Evolutionary conservation across 1,140 invertebrate genomes (phyloP).

Genomic region (Leptopilina clavipes): DNA sequence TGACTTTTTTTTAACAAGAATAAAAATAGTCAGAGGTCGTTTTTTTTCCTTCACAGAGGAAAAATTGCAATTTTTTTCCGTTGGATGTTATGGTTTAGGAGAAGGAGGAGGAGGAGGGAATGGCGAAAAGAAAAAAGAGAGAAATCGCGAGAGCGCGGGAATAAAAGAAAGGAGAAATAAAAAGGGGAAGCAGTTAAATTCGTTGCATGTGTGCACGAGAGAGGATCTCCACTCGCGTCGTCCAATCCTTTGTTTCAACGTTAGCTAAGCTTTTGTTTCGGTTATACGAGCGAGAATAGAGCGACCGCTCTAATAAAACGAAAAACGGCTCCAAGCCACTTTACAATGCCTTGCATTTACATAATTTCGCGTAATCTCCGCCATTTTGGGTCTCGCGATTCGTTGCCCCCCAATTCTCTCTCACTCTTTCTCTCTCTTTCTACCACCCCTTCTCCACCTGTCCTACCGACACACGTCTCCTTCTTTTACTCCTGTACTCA

Average conservation of each 20-base stretch:
- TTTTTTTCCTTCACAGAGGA: neutral
- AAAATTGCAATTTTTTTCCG: constrained; percentile 36
- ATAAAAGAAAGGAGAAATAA: constrained; percentile 74
- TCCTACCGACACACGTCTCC: neutral
- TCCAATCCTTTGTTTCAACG: constrained; percentile 71
- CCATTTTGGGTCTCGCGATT: constrained; percentile 68
- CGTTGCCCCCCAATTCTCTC: constrained; percentile 51
- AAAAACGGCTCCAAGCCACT: constrained; percentile 69
- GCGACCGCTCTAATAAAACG: constrained; percentile 71
- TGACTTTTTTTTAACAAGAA: neutral
- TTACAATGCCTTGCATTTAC: constrained; percentile 73
- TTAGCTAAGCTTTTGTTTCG: constrained; percentile 74
- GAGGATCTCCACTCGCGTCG: constrained; percentile 65
- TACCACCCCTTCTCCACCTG: neutral
- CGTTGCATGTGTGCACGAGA: constrained; percentile 71
- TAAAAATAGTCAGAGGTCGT: neutral
- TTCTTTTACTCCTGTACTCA: constrained; percentile 47
- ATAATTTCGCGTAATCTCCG: constrained; percentile 75
- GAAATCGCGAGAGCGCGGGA: constrained; percentile 54
- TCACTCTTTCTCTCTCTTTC: too few relatives aligned
- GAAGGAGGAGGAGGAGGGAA: constrained; percentile 45
- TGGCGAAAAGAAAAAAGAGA: constrained; percentile 54
- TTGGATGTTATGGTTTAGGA: constrained; percentile 11
- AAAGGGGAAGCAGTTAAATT: constrained; percentile 73
- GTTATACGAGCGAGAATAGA: constrained; percentile 69